Base-by-base conservation (phyloP, 2,797 vertebrate genomes). In the Dipus sagitta region DNA sequence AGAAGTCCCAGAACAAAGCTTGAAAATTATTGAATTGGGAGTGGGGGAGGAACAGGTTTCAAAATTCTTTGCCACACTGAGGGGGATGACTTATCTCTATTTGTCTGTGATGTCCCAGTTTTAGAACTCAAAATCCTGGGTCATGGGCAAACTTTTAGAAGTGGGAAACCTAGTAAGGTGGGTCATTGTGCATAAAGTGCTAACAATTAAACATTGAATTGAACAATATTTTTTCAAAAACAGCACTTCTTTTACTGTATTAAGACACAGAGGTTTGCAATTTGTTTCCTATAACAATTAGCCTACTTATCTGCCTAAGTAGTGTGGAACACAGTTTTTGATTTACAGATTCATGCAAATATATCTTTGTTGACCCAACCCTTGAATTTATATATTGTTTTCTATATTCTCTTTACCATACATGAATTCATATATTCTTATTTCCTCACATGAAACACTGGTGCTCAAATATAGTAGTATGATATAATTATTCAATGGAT, bases 71-170 rank as follows among this genome's bases (percentile, higher is more conserved):
- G 2, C 20, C 14, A 62, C 26, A 87, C 42, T 64, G 20, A 79
- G 0, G 1, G 12, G 79, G 13, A 76, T 2, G 62, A 67, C 6
- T 32, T 26, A 3, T 8, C 3, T 6, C 7, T 64, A 8, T 76
- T 90, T 86, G 14, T 17, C 64, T 82, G 24, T 1, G n/a, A 23
- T 1, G 28, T 5, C 26, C 15, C 12, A 64, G 6, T 32, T n/a
- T 76, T 47, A 71, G 4, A 76, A 75, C 0, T 23, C 13, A 62
- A 90, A 65, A 7, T 62, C 2, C 0, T 14, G 0, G 3, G 42
- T 26, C 10, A 30, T 58, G 6, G 6, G 32, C 78, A 92, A 38
- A 0, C 0, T 1, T 38, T 80, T 7, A 21, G 3, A 28, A 20
- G 3, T 68, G 13, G 42, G 30, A 68, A 32, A 60, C 11, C 18